Conservation (phyloP, 2,113 vertebrate genomes). For the Mustelus asterias region DNA sequence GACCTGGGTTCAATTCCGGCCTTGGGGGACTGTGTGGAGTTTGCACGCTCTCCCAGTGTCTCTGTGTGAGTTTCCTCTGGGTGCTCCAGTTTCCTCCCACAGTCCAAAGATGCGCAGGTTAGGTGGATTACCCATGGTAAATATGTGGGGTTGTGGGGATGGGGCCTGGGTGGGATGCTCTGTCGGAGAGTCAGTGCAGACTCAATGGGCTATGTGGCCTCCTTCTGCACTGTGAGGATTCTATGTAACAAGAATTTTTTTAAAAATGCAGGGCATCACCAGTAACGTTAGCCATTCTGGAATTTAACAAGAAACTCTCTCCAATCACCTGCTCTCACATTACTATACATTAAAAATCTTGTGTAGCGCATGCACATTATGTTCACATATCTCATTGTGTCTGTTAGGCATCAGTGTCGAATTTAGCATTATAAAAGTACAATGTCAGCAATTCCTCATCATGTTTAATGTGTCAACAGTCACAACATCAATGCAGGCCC, state of each 20-base stretch:
- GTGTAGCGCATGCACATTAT: neutral
- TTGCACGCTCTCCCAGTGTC: too few species aligned
- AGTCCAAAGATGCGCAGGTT: too few species aligned
- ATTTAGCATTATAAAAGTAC: neutral
- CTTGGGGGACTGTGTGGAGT: too few species aligned
- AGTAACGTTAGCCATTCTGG: neutral
- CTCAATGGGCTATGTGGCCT: too few species aligned
- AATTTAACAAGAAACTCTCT: neutral
- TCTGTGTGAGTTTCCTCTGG: too few species aligned
- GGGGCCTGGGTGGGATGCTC: too few species aligned
- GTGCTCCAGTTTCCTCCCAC: too few species aligned
- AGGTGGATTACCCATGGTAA: too few species aligned
- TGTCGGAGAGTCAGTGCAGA: too few species aligned
- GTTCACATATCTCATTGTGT: neutral
- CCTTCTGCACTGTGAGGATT: too few species aligned
- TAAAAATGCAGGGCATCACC: neutral
- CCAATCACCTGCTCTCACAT: neutral
- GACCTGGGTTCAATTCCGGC: too few species aligned
- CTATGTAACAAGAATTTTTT: neutral
- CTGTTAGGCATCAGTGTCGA: neutral
- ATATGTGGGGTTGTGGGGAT: too few species aligned
- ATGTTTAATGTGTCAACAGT: neutral
- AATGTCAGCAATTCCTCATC: neutral
- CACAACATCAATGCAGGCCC: neutral
- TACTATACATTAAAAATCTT: neutral